These are phyloP conservation scores for Dimorphilus gyrociliatus DNA, from an alignment of 2,888 invertebrate genomes.

Conservation along the genomic window DNA sequence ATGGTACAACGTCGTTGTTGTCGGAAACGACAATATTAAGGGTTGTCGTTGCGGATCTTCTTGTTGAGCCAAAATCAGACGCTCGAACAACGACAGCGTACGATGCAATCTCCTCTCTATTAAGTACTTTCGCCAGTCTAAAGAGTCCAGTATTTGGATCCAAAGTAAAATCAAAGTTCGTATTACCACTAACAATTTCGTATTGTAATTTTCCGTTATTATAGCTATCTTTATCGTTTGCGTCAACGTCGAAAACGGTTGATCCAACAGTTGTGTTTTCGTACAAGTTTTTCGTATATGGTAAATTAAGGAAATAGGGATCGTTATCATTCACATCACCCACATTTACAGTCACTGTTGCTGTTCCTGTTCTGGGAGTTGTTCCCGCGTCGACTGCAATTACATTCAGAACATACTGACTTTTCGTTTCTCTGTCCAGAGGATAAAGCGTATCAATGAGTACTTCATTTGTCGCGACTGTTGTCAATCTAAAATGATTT, in stretches of 20 bases:
- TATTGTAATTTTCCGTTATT: constrained; percentile 15
- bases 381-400: constrained; percentile 16
- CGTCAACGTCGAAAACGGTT: constrained; percentile 14
- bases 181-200: constrained; percentile 16
- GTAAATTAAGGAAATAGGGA: constrained; percentile 14
- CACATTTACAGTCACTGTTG: constrained; percentile 18
- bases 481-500: too few relatives aligned
- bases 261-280: constrained; percentile 16
- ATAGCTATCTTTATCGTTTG: constrained; percentile 17
- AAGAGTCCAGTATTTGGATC: constrained; percentile 14
- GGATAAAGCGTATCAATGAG: too few relatives aligned
- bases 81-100: constrained; percentile 15
- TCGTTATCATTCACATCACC: constrained; percentile 23
- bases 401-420: too few relatives aligned
- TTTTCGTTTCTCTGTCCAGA: too few relatives aligned
- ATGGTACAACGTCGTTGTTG: constrained; percentile 19
- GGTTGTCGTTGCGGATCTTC: constrained; percentile 10
- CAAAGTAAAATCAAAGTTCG: constrained; percentile 15
- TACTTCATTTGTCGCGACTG: too few relatives aligned
- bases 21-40: constrained; percentile 18
- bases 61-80: constrained; percentile 12
- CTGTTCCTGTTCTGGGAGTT: constrained; percentile 13
- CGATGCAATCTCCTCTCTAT: constrained; percentile 16
- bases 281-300: constrained; percentile 12
- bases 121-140: constrained; percentile 11